These are phyloP conservation scores for Nephrocerus scutellatus DNA, from an alignment of 2,888 invertebrate genomes.

Conservation along the genomic window DNA sequence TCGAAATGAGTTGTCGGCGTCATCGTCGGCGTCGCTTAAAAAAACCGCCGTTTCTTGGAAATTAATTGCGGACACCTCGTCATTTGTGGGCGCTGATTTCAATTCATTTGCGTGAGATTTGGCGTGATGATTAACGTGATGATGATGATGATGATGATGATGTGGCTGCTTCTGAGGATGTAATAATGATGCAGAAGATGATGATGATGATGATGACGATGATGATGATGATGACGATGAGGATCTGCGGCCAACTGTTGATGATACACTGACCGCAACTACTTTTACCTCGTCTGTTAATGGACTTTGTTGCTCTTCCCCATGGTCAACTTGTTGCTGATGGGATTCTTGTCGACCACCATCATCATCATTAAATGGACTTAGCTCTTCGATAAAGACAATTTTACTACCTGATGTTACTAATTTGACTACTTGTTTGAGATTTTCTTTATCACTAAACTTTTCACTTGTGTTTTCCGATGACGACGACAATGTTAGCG, in stretches of 20 bases:
- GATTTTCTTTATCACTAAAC: constrained; percentile 15
- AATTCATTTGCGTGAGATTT: constrained; percentile 5
- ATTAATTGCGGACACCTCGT: constrained; percentile 19
- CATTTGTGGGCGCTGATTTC: constrained; percentile 6
- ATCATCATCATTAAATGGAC: constrained; percentile 23
- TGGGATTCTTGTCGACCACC: constrained; percentile 10
- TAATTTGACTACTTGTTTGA: constrained; percentile 37
- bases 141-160: constrained; percentile 13
- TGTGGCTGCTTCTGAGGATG: constrained; percentile 21
- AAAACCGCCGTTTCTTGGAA: constrained; percentile 16
- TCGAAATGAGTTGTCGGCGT: constrained; percentile 17
- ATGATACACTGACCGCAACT: constrained; percentile 51
- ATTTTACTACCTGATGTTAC: constrained; percentile 43
- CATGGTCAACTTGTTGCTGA: too few relatives aligned
- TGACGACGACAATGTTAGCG: neutral
- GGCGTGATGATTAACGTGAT: too few relatives aligned
- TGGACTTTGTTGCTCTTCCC: too few relatives aligned
- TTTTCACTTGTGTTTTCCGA: neutral
- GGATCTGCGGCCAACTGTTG: constrained; percentile 42
- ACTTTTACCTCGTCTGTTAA: constrained; percentile 44
- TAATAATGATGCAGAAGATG: constrained; percentile 4
- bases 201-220: constrained; percentile 11
- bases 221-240: constrained; percentile 7
- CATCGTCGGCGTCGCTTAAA: constrained; percentile 15
- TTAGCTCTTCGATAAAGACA: constrained; percentile 37